A percentile compares a stretch with the other conserved stretches of the same genome.
These are phyloP conservation scores for Andricus quercusramuli DNA, from an alignment of 2,888 invertebrate genomes.

Conservation along the genomic window DNA sequence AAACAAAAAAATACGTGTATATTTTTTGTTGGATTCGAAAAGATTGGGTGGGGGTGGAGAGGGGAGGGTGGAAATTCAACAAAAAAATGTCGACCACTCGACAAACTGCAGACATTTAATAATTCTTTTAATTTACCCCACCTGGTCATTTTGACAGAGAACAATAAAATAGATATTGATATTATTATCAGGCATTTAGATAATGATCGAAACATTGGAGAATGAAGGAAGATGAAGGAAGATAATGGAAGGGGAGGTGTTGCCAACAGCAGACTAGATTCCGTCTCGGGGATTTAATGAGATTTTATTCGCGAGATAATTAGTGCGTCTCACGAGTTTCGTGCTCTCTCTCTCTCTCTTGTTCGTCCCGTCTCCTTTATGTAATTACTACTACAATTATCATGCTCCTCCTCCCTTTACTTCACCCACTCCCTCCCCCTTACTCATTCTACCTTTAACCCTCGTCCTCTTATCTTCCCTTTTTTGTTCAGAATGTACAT, in stretches of 20 bases:
- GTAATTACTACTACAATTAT: conserved; percentile 68
- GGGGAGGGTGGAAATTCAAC: no score
- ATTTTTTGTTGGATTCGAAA: no score
- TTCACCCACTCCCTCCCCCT: conserved; percentile 42
- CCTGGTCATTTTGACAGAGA: no score
- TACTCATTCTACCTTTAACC: neutral
- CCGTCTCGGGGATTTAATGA: conserved; percentile 64
- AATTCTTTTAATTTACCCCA: no score
- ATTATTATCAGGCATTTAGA: neutral
- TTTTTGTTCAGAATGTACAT: neutral
- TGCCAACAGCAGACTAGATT: conserved; percentile 64
- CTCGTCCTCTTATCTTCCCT: conserved; percentile 1
- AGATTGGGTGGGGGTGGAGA: no score
- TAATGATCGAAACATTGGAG: conserved; percentile 2
- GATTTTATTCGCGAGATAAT: conserved; percentile 69
- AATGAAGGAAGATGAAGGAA: conserved; percentile 15
- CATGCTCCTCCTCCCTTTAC: conserved; percentile 53
- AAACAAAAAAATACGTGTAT: no score
- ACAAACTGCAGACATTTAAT: no score
- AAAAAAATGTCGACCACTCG: no score
- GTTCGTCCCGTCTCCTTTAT: conserved; percentile 59
- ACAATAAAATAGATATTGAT: neutral
- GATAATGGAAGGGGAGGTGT: conserved; percentile 50
- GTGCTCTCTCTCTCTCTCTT: conserved; percentile 50
- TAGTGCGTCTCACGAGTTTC: conserved; percentile 68